Evolutionary conservation across 1,140 invertebrate species (phyloP).

Genomic region (Cotesia vestalis): DNA sequence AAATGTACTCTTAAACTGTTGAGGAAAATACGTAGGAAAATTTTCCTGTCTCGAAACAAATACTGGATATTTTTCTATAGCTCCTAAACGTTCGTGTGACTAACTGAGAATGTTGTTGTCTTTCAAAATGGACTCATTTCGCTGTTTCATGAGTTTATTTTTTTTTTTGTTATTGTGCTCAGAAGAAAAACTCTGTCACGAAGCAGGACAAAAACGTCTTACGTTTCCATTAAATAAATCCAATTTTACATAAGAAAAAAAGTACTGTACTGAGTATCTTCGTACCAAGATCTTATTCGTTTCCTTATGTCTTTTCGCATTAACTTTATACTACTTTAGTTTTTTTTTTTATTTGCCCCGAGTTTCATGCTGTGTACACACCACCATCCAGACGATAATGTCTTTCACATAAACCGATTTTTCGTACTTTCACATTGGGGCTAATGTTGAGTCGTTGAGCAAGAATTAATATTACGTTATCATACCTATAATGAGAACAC

Average conservation of each 20-base stretch:
- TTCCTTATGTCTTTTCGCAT: not conserved
- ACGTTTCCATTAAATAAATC: slow-evolving; percentile 3
- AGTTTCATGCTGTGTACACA: not conserved
- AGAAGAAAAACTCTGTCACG: not conserved
- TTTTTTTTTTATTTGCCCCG: not conserved
- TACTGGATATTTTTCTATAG: slow-evolving; percentile 22
- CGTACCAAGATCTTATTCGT: not conserved
- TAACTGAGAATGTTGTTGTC: not conserved
- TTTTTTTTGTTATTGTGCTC: not conserved
- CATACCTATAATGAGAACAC: slow-evolving; percentile 36
- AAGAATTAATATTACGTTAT: slow-evolving; percentile 43
- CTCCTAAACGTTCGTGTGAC: slow-evolving; percentile 32
- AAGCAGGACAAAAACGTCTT: not conserved
- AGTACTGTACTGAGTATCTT: not conserved
- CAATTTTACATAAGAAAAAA: not conserved
- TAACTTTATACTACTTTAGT: not conserved
- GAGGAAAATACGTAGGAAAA: not conserved
- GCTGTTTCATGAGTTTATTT: not conserved
- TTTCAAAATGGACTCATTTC: not conserved
- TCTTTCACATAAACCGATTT: slow-evolving; percentile 35
- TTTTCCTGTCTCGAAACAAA: no score
- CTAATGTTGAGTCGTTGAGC: slow-evolving; percentile 30
- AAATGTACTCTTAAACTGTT: slow-evolving; percentile 18
- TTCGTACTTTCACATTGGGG: slow-evolving; percentile 9
- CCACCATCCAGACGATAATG: slow-evolving; percentile 14